phyloP scores from a whole-genome alignment of 1,140 invertebrate genomes.

The Aplysia californica region DNA sequence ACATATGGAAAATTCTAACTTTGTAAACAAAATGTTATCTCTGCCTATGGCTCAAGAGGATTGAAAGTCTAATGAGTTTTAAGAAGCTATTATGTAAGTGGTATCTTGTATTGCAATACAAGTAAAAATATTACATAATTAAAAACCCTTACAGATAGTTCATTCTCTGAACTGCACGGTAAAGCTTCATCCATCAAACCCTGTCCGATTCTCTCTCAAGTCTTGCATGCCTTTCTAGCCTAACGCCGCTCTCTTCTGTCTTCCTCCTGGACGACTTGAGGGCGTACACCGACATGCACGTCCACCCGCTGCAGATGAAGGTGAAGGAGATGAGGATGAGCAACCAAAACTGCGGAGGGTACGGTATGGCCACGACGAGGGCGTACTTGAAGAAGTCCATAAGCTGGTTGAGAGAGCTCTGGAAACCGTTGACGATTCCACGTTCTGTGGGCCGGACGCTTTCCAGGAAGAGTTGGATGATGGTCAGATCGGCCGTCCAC shows the following conservation, averaged over 20 bases:
- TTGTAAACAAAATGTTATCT: no score
- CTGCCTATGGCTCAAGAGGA: no score
- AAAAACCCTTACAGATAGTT: no score
- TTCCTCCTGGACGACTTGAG: neutral
- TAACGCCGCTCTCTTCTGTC: neutral
- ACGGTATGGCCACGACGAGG: slow-evolving; percentile 62
- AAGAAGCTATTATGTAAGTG: no score
- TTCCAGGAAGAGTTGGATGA: slow-evolving; percentile 74
- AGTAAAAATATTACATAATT: no score
- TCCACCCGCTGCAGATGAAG: slow-evolving; percentile 35
- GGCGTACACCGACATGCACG: neutral
- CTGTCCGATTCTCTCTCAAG: no score
- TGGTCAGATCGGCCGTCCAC: slow-evolving; percentile 73
- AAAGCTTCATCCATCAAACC: no score
- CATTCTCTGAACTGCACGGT: no score
- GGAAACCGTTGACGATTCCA: slow-evolving; percentile 73
- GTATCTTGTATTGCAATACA: no score
- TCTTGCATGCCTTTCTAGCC: no score
- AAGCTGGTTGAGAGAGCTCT: slow-evolving; percentile 70
- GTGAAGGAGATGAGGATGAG: slow-evolving; percentile 44
- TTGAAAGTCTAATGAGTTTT: no score
- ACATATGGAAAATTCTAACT: no score
- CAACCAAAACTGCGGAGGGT: slow-evolving; percentile 39
- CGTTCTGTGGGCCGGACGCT: slow-evolving; percentile 69
- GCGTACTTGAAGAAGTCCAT: slow-evolving; percentile 72